Conservation (phyloP, 2,797 vertebrate species). For the Artibeus lituratus region DNA sequence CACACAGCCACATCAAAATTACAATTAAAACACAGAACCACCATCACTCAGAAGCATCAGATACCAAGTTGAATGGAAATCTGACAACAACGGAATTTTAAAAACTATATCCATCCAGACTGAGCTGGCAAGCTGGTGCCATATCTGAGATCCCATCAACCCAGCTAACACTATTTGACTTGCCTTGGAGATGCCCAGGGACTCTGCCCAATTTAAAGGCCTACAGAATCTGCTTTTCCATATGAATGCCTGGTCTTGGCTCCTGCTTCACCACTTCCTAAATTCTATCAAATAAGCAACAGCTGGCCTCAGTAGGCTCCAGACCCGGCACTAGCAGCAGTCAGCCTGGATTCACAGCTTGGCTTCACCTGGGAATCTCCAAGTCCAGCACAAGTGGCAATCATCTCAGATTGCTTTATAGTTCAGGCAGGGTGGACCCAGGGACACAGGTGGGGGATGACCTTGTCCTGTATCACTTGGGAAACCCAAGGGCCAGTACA, state of each 20-base stretch:
- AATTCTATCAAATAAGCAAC: background rate
- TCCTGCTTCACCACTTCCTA: background rate
- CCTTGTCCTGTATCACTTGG: background rate
- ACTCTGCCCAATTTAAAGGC: background rate
- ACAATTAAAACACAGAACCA: background rate
- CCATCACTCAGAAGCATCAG: background rate
- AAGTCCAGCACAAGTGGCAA: background rate
- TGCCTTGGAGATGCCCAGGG: background rate
- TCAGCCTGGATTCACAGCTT: background rate
- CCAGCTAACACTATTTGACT: background rate
- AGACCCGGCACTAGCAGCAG: background rate
- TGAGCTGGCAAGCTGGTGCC: background rate
- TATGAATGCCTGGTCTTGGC: background rate
- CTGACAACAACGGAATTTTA: background rate
- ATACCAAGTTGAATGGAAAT: background rate
- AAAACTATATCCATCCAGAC: background rate
- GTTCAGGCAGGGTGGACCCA: background rate
- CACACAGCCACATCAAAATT: background rate
- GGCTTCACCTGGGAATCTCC: background rate
- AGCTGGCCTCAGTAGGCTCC: background rate
- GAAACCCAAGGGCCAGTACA: background rate
- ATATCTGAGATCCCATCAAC: background rate
- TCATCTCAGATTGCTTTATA: background rate
- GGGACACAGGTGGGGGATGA: background rate
- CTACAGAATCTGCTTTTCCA: background rate